A percentile compares a stretch with the other conserved stretches of the same genome.
Evolutionary conservation across 2,113 vertebrate genomes (phyloP).

Genomic region (Anseranas semipalmata): DNA sequence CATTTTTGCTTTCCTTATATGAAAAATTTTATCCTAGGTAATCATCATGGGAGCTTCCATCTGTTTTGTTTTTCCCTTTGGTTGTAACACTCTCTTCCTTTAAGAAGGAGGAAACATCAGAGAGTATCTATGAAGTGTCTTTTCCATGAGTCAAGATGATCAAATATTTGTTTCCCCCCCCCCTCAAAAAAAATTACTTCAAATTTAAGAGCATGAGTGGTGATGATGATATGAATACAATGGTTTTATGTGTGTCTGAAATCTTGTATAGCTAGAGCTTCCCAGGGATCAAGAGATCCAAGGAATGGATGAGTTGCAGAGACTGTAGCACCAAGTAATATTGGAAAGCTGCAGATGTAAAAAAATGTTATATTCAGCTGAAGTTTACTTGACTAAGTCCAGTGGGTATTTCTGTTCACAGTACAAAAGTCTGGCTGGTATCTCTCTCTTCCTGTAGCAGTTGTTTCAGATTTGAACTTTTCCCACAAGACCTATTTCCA

Average conservation of each 20-base stretch:
- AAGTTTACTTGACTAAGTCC: constrained; percentile 29
- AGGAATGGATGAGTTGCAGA: not conserved
- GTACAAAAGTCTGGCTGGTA: not conserved
- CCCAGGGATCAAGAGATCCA: not conserved
- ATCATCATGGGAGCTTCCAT: not conserved
- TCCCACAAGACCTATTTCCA: constrained; percentile 42
- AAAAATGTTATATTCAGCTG: not conserved
- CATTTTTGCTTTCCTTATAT: not conserved
- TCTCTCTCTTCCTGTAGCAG: not conserved
- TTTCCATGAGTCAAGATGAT: not conserved
- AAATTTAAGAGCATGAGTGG: not conserved
- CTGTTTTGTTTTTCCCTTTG: not conserved
- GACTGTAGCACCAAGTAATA: not conserved
- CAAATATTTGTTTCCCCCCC: not conserved
- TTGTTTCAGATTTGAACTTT: constrained; percentile 39
- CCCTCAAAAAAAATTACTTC: not conserved
- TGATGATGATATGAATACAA: not conserved
- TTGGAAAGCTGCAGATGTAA: not conserved
- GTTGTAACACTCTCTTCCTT: not conserved
- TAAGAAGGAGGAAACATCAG: not conserved
- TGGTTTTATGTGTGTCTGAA: not conserved
- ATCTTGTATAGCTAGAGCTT: not conserved
- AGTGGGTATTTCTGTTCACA: constrained; percentile 24
- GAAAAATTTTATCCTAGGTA: not conserved
- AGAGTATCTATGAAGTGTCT: not conserved